Evolutionary conservation across 1,140 invertebrate genomes (phyloP).

Genomic region (Leptinotarsa lineolata): DNA sequence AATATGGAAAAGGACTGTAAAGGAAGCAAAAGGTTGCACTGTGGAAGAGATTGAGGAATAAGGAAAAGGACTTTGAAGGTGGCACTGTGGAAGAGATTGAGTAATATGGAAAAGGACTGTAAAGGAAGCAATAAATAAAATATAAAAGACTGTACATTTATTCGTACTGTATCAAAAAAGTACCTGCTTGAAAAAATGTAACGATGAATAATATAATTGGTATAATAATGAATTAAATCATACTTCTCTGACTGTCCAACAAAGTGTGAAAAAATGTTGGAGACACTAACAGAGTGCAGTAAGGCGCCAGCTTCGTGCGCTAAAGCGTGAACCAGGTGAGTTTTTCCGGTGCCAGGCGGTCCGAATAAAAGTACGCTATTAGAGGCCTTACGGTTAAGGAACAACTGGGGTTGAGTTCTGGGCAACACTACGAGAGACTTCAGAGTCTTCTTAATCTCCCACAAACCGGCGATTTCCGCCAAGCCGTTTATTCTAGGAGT

Average conservation of each 20-base stretch:
- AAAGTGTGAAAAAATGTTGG: conserved; percentile 62
- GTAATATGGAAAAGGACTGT: too few species aligned
- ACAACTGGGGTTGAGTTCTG: conserved; percentile 50
- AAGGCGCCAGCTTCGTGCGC: conserved; percentile 60
- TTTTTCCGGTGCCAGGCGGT: conserved; percentile 75
- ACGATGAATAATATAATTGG: background rate
- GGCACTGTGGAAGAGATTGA: too few species aligned
- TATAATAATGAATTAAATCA: conserved; percentile 24
- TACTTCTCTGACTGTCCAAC: conserved; percentile 67
- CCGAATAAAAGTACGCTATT: conserved; percentile 70
- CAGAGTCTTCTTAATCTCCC: conserved; percentile 29
- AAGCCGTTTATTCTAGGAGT: conserved; percentile 45
- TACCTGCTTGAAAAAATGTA: too few species aligned
- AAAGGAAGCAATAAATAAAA: too few species aligned
- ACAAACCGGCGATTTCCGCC: conserved; percentile 45
- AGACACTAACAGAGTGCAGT: conserved; percentile 61
- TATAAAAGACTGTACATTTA: too few species aligned
- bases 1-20: too few species aligned
- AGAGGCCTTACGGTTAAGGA: conserved; percentile 41
- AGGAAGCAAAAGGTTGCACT: too few species aligned
- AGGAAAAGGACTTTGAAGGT: too few species aligned
- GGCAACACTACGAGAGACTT: conserved; percentile 44
- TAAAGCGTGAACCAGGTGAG: conserved; percentile 64
- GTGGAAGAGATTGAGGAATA: too few species aligned
- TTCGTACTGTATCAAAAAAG: too few species aligned